Evolutionary conservation across 2,113 vertebrate species (phyloP).

Genomic region (Carlito syrichta): DNA sequence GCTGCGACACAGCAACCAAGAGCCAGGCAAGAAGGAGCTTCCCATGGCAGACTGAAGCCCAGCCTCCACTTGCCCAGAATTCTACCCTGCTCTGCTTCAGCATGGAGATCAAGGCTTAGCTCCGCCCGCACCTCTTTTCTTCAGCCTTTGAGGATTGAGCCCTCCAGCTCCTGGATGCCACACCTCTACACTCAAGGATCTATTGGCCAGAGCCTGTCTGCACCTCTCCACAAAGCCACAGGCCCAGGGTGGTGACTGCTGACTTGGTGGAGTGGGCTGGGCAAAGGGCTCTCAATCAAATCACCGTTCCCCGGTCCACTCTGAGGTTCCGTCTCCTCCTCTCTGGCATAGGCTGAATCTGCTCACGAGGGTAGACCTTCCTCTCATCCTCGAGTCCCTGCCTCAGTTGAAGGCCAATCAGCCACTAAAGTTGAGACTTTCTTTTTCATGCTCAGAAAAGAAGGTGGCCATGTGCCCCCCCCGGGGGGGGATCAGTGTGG

Average conservation of each 20-base stretch:
- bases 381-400: no score
- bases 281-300: not conserved
- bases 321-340: not conserved
- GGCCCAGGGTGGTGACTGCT: no score
- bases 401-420: fast-evolving
- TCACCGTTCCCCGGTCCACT: not conserved
- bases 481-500: not conserved
- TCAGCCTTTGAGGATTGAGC: not conserved
- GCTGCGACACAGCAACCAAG: not conserved
- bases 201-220: not conserved
- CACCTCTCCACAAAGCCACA: not conserved
- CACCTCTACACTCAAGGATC: no score
- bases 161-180: not conserved
- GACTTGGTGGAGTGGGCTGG: fast-evolving
- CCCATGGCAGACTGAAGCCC: not conserved
- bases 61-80: not conserved
- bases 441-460: not conserved
- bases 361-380: not conserved
- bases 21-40: not conserved
- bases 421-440: not conserved
- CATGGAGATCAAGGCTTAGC: not conserved
- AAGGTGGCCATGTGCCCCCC: no score
- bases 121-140: not conserved
- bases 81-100: not conserved
- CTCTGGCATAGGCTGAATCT: not conserved